Base-by-base conservation (phyloP, 2,888 invertebrate species). In the Cephus nigrinus region DNA sequence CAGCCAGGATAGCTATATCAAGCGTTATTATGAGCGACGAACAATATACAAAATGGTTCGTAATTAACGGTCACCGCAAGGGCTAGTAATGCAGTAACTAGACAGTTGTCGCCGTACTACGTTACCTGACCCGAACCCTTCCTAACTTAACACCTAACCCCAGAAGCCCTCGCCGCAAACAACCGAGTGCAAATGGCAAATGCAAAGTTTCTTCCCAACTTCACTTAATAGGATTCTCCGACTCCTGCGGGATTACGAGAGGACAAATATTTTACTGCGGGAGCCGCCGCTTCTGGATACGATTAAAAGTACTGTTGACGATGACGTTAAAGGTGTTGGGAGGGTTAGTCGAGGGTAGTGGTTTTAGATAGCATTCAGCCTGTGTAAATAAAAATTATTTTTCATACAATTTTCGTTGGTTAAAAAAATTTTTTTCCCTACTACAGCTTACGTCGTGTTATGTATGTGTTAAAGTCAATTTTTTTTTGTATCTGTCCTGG, bases 181-280 rank as follows among this genome's bases (percentile, higher is more conserved):
- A 77, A 40, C 75, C 31, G 30, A 69, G 75, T 69, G 77, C 71
- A 78, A 77, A 75, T 11, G 73, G 79, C 69, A 75, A 75, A 75
- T 12, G 69, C 71, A 73, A 79, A 79, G 68, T 79, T 79, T 75
- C 75, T 78, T 75, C 69, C 75, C 72, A 34, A 32, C 71, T 32
- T 71, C 15, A 74, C 73, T 73, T 75, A 78, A 79, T 79, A 75
- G 77, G 77, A 79, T 79, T 79, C 76, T 74, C 74, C 23, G 76
- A 40, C 77, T 71, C 33, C 15, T 74, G 73, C 69, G 68, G 68
- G 75, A 79, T 77, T 79, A 76, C 74, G 74, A 35, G 68, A 76
- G 73, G 76, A 68, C 69, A 75, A 77, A 77, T 79, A 77, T 77
- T 77, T 77, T 73, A 78, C 71, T 71, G 40, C 68, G 69, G 69